A percentile compares a stretch with the other conserved stretches of the same genome.
These are phyloP conservation scores for Charadrius vociferus DNA, from an alignment of 2,113 vertebrate species.

Conservation along the genomic window DNA sequence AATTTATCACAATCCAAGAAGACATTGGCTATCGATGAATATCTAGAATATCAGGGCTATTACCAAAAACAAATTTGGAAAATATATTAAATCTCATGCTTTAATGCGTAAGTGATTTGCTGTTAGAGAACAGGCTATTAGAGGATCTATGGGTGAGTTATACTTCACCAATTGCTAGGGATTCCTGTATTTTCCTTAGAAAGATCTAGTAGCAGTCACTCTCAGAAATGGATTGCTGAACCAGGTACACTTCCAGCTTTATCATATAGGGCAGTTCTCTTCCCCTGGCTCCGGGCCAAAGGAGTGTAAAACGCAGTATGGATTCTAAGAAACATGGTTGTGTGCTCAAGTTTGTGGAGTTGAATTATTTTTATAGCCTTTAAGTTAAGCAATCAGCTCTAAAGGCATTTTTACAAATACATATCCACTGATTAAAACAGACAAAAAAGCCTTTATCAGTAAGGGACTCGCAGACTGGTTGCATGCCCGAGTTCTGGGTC, in stretches of 20 bases:
- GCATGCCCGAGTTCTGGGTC: background rate
- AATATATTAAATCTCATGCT: conserved; percentile 3
- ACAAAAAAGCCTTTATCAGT: background rate
- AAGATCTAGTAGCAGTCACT: background rate
- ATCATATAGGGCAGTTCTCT: background rate
- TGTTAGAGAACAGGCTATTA: background rate
- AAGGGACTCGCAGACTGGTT: background rate
- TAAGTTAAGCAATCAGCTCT: background rate
- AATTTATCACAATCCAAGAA: background rate
- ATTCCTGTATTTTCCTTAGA: background rate
- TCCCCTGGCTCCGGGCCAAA: background rate
- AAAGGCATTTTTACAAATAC: background rate
- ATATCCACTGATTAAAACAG: background rate
- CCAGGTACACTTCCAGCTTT: background rate
- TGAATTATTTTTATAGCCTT: conserved; percentile 11
- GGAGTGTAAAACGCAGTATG: background rate
- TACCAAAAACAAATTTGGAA: background rate
- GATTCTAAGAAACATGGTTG: background rate
- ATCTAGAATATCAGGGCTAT: background rate
- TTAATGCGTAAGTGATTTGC: background rate
- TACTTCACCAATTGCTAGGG: background rate
- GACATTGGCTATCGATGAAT: background rate
- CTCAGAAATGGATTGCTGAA: background rate
- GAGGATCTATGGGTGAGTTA: background rate
- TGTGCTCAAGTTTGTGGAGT: background rate